phyloP scores from a whole-genome alignment of 2,113 vertebrate genomes.

The Pygoscelis antarcticus region DNA sequence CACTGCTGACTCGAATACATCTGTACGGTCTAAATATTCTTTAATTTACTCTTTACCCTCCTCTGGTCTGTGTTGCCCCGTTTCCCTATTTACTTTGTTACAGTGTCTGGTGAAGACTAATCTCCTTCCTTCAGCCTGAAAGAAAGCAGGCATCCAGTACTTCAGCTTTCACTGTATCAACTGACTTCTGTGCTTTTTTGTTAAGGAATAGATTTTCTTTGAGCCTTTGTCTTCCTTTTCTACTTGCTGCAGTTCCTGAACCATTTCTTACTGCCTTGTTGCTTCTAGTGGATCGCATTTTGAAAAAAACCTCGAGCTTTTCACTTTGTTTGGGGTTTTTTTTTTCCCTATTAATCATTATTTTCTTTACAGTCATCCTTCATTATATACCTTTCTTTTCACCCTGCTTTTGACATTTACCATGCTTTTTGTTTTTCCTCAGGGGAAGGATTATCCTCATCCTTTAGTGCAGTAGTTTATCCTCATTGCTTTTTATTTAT shows the following conservation, averaged over 20 bases:
- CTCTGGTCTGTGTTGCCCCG: slow-evolving; percentile 14
- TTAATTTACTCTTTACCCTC: neutral
- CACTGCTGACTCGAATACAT: neutral
- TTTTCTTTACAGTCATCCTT: neutral
- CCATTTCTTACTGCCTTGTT: neutral
- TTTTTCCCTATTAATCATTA: neutral
- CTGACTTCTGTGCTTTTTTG: neutral
- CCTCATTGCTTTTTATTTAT: neutral
- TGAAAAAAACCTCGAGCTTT: neutral
- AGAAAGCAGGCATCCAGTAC: slow-evolving; percentile 10
- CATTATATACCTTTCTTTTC: neutral
- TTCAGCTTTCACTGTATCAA: neutral
- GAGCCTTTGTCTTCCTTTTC: neutral
- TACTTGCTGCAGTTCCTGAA: neutral
- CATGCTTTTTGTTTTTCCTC: neutral
- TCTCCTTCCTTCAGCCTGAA: slow-evolving; percentile 23
- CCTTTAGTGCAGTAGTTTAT: neutral
- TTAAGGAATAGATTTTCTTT: neutral
- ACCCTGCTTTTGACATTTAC: neutral
- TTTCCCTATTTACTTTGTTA: slow-evolving; percentile 41
- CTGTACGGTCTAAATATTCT: neutral
- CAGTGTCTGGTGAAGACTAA: slow-evolving; percentile 13
- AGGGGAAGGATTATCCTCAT: neutral
- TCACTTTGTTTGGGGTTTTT: neutral
- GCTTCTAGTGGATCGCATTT: neutral